Conservation (phyloP, 2,113 vertebrate genomes). For the Nibea albiflora region DNA sequence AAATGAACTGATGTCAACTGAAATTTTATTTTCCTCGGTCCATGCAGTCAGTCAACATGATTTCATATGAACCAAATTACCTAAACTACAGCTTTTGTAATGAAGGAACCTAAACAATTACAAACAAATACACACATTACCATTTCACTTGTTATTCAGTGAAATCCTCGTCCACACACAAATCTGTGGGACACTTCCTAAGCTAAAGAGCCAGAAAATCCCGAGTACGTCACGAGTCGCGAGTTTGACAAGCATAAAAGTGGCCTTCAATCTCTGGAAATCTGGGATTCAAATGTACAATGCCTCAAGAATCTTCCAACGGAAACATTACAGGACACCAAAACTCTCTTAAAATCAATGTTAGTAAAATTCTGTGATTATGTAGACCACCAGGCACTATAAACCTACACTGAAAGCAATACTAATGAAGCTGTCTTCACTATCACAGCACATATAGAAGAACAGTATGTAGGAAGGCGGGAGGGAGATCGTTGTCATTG, state of each 20-base stretch:
- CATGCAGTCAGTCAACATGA: neutral
- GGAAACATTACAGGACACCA: slow-evolving; percentile 21
- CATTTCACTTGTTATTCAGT: neutral
- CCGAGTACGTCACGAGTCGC: neutral
- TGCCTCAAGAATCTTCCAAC: neutral
- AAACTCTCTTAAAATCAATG: slow-evolving; percentile 17
- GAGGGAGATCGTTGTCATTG: neutral
- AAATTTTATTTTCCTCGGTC: no score
- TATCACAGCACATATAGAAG: neutral
- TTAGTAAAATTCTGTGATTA: neutral
- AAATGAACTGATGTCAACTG: neutral
- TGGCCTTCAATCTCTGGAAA: neutral
- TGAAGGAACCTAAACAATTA: neutral
- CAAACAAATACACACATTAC: neutral
- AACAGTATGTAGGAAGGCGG: neutral
- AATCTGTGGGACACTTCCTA: neutral
- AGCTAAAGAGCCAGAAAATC: neutral
- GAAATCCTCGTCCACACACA: neutral
- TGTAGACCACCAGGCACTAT: neutral
- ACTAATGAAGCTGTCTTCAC: slow-evolving; percentile 7
- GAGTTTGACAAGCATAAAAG: neutral
- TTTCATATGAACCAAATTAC: neutral
- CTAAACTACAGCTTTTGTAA: no score
- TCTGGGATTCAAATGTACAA: neutral
- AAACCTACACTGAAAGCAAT: slow-evolving; percentile 26